Conservation (phyloP, 2,113 vertebrate genomes). For the Macheiramphus alcinus region DNA sequence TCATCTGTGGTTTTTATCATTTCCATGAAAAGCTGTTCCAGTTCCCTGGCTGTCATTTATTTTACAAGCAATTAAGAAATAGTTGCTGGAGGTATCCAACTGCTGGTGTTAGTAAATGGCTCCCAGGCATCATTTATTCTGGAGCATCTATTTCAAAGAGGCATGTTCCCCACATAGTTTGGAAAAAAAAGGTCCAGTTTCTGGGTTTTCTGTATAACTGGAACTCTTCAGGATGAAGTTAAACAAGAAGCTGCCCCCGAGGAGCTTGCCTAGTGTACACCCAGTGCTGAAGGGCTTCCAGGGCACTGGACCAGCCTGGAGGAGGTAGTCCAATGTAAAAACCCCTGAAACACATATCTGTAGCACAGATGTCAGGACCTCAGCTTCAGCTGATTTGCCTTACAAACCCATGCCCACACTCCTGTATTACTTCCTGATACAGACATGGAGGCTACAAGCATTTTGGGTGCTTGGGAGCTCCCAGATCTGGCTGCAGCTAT, state of each 20-base stretch:
- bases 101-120: neutral
- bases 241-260: neutral
- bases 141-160: neutral
- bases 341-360: rapidly evolving
- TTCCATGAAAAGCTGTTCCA: neutral
- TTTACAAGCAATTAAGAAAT: neutral
- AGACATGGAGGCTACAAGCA: neutral
- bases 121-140: neutral
- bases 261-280: neutral
- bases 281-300: neutral
- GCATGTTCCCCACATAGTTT: neutral
- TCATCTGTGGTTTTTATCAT: neutral
- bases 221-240: neutral
- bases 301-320: neutral
- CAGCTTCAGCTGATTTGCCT: neutral
- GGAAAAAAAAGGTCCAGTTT: neutral
- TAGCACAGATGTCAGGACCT: neutral
- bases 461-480: neutral
- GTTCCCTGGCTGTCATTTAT: neutral
- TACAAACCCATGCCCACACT: neutral
- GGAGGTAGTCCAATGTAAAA: neutral
- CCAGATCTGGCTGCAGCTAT: neutral
- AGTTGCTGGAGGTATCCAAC: neutral
- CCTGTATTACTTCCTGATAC: neutral
- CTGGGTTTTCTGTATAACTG: neutral